Evolutionary conservation across 2,113 vertebrate genomes (phyloP), one percentile per base, ranked within the genome.

Genomic region (Stegastes partitus): DNA sequence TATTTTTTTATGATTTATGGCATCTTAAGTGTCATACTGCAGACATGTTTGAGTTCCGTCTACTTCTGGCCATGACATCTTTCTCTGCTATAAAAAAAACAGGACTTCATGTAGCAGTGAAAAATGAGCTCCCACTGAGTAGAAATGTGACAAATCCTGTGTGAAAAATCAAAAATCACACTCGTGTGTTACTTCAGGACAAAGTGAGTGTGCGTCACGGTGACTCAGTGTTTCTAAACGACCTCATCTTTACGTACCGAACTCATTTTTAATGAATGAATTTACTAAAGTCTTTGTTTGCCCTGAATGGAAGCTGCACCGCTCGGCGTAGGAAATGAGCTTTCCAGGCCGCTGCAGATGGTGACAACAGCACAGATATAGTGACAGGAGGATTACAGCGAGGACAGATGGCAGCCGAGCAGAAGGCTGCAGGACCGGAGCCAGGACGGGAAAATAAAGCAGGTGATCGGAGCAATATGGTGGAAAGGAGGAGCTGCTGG

Each of bases 361-460:
- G 88, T 39, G 69, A 77, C 68, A 68, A 34, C 68, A 57, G 72
- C 72, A 75, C 62, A 1, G 39, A 68, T 62, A 10, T 22, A 67
- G 81, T 84, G 77, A 86, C 75, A 72, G 70, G 77, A 88, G 80
- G 80, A 91, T 88, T 90, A 90, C 59, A 75, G 73, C 5, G 22
- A 3, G 71, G 77, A 80, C 88, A 91, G 90, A 88, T 91, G 90
- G 90, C 71, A 15, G 76, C 1, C 19, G 3, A 71, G 63, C 73
- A 49, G 61, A 16, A 21, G 49, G 21, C 58, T n/a, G 51, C 34
- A 11, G 74, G 50, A 53, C 58, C 25, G 58, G 58, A 61, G 75
- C 63, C 72, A 64, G 68, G 58, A 57, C 23, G 42, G 26, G 57
- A 57, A 34, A 70, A 70, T 66, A 15, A 57, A 76, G 76, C 73